These are phyloP conservation scores for Oscheius sp. DNA, from an alignment of 2,888 invertebrate genomes.

Conservation along the genomic window DNA sequence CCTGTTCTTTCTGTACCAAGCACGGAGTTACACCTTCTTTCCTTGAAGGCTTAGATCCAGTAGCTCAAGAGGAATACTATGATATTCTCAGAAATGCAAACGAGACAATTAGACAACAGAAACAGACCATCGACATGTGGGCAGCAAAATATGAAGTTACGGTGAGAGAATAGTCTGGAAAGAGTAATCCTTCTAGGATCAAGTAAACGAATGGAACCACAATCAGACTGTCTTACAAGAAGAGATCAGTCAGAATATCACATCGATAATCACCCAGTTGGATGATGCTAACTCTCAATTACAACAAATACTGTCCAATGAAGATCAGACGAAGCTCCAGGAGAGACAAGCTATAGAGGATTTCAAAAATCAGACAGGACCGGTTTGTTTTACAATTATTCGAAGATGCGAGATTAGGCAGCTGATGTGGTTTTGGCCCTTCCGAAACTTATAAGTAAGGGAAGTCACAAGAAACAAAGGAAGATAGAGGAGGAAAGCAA, in stretches of 20 bases:
- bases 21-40: too few species aligned
- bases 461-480: too few species aligned
- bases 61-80: conserved; percentile 38
- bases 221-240: conserved; percentile 36
- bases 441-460: too few species aligned
- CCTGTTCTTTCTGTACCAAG: too few species aligned
- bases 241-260: conserved; percentile 39
- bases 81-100: conserved; percentile 41
- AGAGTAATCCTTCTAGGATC: conserved; percentile 32
- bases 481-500: too few species aligned
- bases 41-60: conserved; percentile 41
- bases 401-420: conserved; percentile 9
- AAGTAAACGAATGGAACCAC: conserved; percentile 38
- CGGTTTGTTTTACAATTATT: conserved; percentile 4
- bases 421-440: conserved; percentile 38
- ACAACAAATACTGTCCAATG: conserved; percentile 34
- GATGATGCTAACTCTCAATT: conserved; percentile 32
- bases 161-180: conserved; percentile 23
- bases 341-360: conserved; percentile 32
- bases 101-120: conserved; percentile 39
- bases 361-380: conserved; percentile 33
- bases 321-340: conserved; percentile 32
- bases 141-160: conserved; percentile 44
- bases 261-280: conserved; percentile 35
- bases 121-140: conserved; percentile 37